Evolutionary conservation across 2,113 vertebrate species (phyloP), one percentile per base, ranked within the genome.

Genomic region (Monarcha castaneiventris): DNA sequence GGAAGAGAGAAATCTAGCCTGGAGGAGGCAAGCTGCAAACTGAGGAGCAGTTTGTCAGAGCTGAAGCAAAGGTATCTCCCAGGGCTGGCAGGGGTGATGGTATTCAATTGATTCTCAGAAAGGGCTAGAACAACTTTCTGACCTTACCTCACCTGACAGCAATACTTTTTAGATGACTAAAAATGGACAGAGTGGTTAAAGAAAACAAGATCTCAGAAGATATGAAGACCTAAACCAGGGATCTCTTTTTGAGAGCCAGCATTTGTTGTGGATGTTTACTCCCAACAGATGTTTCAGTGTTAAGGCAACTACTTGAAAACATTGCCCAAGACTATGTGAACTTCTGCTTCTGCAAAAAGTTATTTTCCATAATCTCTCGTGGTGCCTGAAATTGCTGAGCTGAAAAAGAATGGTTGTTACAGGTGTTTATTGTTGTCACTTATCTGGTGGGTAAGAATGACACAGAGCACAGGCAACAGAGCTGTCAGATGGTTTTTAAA

Each of bases 1-100:
- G 90, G 96, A 96, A 95, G 86, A 92, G 51, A 97, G 92, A 94
- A 95, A 89, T 77, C 78, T 96, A 93, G 92, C 95, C 96, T 91
- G 93, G 82, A 96, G 92, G 94, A 97, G 84, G 84, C 69, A 89
- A 96, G 84, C 64, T 80, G 73, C 75, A 94, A 93, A 90, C 79
- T 20, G 90, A 96, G 87, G 90, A 91, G 90, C 68, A 56, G 84
- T 96, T 97, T 94, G 91, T 93, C 91, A 95, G 77, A 94, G 93
- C 87, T 86, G 96, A 90, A 95, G 91, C 78, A 76, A 93, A 96
- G 74, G 75, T 82, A 41, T 90, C 95, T 96, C 93, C 62, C 64
- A 88, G 91, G 90, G 90, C 77, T 84, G 75, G 72, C 64, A 84
- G 84, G 39, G 72, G 66, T 56, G 74, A 84, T 67, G 78, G 52